These are phyloP conservation scores for Heliconius congener DNA, from an alignment of 1,140 invertebrate genomes.

Conservation along the genomic window DNA sequence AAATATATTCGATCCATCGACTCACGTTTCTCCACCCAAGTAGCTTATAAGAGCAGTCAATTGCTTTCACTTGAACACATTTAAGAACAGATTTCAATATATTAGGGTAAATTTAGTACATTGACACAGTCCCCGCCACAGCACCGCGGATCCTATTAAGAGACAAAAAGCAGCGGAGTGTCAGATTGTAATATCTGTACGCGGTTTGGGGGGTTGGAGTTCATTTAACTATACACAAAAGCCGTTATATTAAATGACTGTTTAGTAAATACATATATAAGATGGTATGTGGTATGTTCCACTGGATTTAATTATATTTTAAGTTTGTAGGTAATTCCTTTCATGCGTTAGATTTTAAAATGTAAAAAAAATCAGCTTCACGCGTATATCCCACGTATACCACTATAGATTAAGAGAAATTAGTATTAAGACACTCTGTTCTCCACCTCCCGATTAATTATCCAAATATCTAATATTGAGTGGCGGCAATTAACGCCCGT, in stretches of 20 bases:
- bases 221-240: conserved; percentile 11
- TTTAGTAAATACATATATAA: neutral
- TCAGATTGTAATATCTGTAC: conserved; percentile 8
- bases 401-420: no score
- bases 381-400: no score
- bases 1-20: neutral
- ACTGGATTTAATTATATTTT: no score
- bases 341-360: no score
- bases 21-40: neutral
- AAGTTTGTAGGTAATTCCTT: no score
- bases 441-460: no score
- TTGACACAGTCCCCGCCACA: conserved; percentile 3
- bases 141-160: conserved; percentile 12
- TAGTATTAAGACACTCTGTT: no score
- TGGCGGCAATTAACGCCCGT: no score
- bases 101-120: conserved; percentile 17
- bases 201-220: conserved; percentile 17
- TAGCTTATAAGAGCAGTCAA: neutral
- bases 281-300: neutral
- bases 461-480: no score
- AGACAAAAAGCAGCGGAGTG: conserved; percentile 5
- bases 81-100: conserved; percentile 13
- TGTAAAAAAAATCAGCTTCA: no score
- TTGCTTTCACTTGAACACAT: neutral
- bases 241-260: neutral